Base-by-base conservation (phyloP, 2,113 vertebrate genomes). In the Ameiurus melas region DNA sequence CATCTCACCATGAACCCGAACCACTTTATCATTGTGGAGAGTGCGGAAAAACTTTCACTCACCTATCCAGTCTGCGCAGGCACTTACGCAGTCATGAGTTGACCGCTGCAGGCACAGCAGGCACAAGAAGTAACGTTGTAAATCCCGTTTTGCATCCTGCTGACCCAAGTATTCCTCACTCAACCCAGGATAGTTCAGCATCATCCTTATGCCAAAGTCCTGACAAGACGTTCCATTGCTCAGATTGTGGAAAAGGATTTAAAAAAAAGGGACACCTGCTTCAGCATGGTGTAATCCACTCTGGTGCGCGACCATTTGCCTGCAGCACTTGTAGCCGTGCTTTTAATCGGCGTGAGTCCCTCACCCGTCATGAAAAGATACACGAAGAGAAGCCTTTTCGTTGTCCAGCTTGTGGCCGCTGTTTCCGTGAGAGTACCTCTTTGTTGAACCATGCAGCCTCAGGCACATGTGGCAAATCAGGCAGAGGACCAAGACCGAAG, bases 251-350 rank as follows among this genome's bases (percentile, higher is more conserved):
- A 94, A 99, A 99, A 91, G 96, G 94, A 55, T 98, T 98, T 94
- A 98, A 98, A 93, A 98, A 98, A 92, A 97, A 97, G 36, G 97
- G 97, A 47, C 97, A 98, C 91, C 96, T 99, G n/a, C 96, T 98
- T 89, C 97, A 98, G 92, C 98, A 99, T 91, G 97, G 97, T 87
- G 97, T 98, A 91, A 96, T 98, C 93, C 98, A 99, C 94, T 98
- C 97, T 0, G 96, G 97, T 3, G 97, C 98, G 89, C 96, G 97
- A 89, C 98, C 97, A 83, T 98, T 97, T 92, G 96, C 95, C 71
- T 98, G 98, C 93, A 94, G 95, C 0, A 96, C 96, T 73, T 99
- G 98, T 90, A 94, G 95, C 93, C 97, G 97, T 91, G 97, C 96
- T 91, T 99, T 99, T 95, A 98, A 98, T 94, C 96, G 97, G 13